A percentile compares a stretch with the other conserved stretches of the same genome.
Evolutionary conservation across 1,140 invertebrate genomes (phyloP).

Genomic region (Caenorhabditis tropicalis): DNA sequence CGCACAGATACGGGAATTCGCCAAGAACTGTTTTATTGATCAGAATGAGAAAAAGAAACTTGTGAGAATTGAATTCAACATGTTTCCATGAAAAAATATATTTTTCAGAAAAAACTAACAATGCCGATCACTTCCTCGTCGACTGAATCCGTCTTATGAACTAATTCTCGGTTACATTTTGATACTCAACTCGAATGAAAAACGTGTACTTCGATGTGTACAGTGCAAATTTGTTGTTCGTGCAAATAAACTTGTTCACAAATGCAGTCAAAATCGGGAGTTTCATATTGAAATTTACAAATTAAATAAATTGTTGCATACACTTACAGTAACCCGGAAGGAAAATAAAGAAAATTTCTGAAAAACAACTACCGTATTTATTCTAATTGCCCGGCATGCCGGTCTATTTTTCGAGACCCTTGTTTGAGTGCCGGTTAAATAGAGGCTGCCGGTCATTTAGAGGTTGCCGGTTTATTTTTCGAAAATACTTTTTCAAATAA

Average conservation of each 20-base stretch:
- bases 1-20: slow-evolving; percentile 27
- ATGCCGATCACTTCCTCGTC: background rate
- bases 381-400: no score
- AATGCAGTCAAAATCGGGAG: background rate
- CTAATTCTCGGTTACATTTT: background rate
- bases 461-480: no score
- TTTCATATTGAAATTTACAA: background rate
- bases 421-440: no score
- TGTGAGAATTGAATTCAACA: background rate
- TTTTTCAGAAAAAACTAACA: slow-evolving; percentile 15
- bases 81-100: background rate
- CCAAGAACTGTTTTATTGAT: slow-evolving; percentile 1
- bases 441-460: no score
- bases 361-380: no score
- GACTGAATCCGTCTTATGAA: background rate
- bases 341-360: no score
- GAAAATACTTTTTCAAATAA: no score
- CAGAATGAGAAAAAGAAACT: slow-evolving; percentile 39
- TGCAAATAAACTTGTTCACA: slow-evolving; percentile 17
- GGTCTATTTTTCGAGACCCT: no score
- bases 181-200: background rate
- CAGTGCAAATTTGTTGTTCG: background rate
- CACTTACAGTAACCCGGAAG: no score
- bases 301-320: background rate
- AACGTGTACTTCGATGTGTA: slow-evolving; percentile 1